Conservation (phyloP, 2,113 vertebrate genomes). For the Lagenorhynchus albirostris region DNA sequence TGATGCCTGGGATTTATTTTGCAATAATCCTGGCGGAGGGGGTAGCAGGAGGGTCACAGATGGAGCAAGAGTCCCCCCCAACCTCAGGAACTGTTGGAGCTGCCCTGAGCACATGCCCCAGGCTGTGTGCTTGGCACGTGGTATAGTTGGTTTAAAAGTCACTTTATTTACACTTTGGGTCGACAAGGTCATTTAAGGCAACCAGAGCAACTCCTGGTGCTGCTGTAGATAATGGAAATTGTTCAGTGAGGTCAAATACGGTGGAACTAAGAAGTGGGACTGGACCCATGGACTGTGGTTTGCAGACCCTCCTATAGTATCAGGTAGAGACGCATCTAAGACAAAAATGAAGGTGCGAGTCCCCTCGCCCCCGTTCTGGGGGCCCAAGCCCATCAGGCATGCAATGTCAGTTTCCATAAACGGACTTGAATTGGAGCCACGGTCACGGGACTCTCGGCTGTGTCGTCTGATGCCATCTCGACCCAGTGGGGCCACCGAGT, state of each 20-base stretch:
- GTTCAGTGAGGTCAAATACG: not conserved
- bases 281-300: not conserved
- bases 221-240: not conserved
- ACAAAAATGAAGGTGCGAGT: not conserved
- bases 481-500: not conserved
- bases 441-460: rapidly evolving
- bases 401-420: not conserved
- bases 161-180: not conserved
- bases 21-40: not conserved
- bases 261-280: not conserved
- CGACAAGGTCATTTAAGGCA: not conserved
- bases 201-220: not conserved
- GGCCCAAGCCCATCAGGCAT: not conserved
- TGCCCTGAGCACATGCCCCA: not conserved
- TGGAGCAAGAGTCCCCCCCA: not conserved
- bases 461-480: rapidly evolving
- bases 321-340: not conserved
- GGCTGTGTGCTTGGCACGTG: not conserved
- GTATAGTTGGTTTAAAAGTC: not conserved
- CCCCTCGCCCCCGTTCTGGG: no score
- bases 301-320: not conserved
- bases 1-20: not conserved
- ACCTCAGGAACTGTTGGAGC: not conserved
- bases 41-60: not conserved
- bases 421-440: rapidly evolving